Base-by-base conservation (phyloP, 2,113 vertebrate species). In the Delphinapterus leucas region DNA sequence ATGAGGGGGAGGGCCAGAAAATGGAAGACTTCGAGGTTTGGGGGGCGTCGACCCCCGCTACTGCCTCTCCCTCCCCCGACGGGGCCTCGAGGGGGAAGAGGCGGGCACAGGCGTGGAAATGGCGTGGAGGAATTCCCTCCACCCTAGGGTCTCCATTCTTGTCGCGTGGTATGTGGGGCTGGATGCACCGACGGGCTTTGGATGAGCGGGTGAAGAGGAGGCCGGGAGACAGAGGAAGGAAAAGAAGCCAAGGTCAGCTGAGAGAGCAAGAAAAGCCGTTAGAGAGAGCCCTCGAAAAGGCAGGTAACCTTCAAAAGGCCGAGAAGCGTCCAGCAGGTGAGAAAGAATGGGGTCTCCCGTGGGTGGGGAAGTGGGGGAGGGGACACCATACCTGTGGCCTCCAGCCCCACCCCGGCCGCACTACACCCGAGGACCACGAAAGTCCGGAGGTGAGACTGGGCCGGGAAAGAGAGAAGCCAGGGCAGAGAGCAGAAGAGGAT, bases 11-110 rank as follows among this genome's bases (percentile, higher is more conserved):
- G 55, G 68, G 85, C 90, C 95, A 94, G 83, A 96, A 97, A 95
- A 96, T 96, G 97, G 98, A 97, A 98, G 97, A 98, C 97, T 96
- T 96, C 12, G 70, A 98, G 92, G 90, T 93, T 98, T 96, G 82
- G 90, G 93, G 98, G 97, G 97, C 53, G 61, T 93, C 0, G 74
- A 93, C 95, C 97, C 98, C 98, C 96, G 97, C 98, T 98, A 98
- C 98, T 97, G 81, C 94, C 94, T 88, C 97, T 97, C 80, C 97
- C 97, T 97, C 96, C 97, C 97, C 76, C 90, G 77, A 97, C 47
- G 49, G 92, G 90, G 76, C 68, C 92, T 97, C 95, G 79, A 95
- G 97, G 97, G 90, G 90, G 94, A 63, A 96, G 80, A 96, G 93
- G 97, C 97, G 38, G 97, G 95, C 96, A 96, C 88, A 96, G 94